These are phyloP conservation scores for Gerris lacustris DNA, from an alignment of 2,888 invertebrate species.

Conservation along the genomic window DNA sequence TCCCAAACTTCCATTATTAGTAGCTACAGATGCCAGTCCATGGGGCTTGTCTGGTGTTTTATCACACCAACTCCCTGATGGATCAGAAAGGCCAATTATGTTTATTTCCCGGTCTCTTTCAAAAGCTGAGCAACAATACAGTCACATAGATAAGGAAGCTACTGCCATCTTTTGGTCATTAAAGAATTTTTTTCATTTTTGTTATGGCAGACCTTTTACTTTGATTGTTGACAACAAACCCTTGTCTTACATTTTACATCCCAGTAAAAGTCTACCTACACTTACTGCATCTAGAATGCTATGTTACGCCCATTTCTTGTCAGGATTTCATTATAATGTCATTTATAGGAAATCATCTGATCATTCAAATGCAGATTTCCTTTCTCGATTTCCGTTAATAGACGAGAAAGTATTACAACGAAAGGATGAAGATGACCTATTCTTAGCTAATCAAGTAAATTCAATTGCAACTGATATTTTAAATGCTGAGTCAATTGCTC, in stretches of 20 bases:
- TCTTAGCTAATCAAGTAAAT: background rate
- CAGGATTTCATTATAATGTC: no score
- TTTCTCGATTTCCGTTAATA: no score
- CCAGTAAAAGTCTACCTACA: no score
- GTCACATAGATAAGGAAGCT: background rate
- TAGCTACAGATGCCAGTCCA: background rate
- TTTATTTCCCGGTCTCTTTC: background rate
- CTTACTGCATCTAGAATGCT: no score
- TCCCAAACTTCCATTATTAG: background rate
- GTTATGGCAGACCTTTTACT: no score
- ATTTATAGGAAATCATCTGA: no score
- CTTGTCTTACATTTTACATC: no score
- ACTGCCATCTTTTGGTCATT: background rate
- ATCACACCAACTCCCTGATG: background rate
- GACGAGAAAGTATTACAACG: no score
- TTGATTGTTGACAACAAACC: no score
- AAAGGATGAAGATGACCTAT: background rate
- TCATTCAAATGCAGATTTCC: no score
- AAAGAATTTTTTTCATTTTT: no score
- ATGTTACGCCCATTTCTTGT: no score
- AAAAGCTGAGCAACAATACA: background rate
- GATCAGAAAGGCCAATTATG: background rate
- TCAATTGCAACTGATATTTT: background rate
- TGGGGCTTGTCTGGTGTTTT: conserved; percentile 3
- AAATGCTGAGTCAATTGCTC: background rate